Percentiles rank a stretch among this genome's conserved stretches.
These are phyloP conservation scores for Cecidostiba fungosa DNA, from an alignment of 2,888 invertebrate species.

Conservation along the genomic window DNA sequence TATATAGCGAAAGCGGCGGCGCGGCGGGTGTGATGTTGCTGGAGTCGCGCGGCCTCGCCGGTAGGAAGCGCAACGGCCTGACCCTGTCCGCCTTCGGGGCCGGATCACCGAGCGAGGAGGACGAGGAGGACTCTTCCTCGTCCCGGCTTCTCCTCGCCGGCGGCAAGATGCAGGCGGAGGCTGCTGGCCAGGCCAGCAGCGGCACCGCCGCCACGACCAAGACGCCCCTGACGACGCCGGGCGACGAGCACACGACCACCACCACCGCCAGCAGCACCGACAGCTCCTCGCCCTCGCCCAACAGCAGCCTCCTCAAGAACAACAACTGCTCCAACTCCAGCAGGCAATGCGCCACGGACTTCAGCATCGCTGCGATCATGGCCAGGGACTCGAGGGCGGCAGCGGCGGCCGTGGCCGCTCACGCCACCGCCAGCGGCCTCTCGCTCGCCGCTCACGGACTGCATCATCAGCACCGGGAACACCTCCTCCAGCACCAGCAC, in stretches of 20 bases:
- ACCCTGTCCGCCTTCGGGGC: slow-evolving; percentile 78
- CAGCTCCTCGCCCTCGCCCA: slow-evolving; percentile 81
- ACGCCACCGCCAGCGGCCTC: slow-evolving; percentile 47
- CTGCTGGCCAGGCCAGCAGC: slow-evolving; percentile 73
- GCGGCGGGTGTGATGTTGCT: slow-evolving; percentile 76
- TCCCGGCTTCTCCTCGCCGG: slow-evolving; percentile 75
- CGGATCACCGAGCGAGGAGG: slow-evolving; percentile 83
- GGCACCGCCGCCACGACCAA: slow-evolving; percentile 74
- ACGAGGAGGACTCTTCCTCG: slow-evolving; percentile 82
- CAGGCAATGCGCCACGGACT: slow-evolving; percentile 93
- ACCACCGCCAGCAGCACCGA: slow-evolving; percentile 1
- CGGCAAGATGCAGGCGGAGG: slow-evolving; percentile 62
- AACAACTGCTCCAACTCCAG: slow-evolving; percentile 81
- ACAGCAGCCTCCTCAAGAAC: slow-evolving; percentile 75
- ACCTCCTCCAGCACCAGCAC: slow-evolving; percentile 69
- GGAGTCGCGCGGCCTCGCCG: slow-evolving; percentile 79
- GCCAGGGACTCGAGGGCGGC: slow-evolving; percentile 83
- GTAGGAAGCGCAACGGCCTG: slow-evolving; percentile 79
- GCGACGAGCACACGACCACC: slow-evolving; percentile 43
- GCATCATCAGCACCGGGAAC: slow-evolving; percentile 13
- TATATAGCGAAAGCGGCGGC: slow-evolving; percentile 26
- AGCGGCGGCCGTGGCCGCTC: slow-evolving; percentile 64
- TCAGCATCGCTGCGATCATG: slow-evolving; percentile 92
- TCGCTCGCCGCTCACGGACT: not conserved
- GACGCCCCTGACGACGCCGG: slow-evolving; percentile 43